These are phyloP conservation scores for Callionymus lyra DNA, from an alignment of 2,113 vertebrate species.

Conservation along the genomic window DNA sequence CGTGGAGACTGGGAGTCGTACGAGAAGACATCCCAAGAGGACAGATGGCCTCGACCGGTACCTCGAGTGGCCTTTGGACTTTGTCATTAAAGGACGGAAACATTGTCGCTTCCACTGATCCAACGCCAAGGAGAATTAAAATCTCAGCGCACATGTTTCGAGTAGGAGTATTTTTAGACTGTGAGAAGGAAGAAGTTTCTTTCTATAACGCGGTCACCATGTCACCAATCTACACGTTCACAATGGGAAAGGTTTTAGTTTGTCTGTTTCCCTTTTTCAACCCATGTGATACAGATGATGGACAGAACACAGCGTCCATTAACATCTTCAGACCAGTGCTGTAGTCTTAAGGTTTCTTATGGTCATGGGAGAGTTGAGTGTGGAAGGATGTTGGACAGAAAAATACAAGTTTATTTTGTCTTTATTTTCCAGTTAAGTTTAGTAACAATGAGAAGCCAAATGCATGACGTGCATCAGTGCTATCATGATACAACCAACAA, in stretches of 20 bases:
- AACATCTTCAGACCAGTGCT: slow-evolving; percentile 54
- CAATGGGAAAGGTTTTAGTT: slow-evolving; percentile 31
- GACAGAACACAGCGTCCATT: slow-evolving; percentile 48
- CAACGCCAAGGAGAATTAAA: slow-evolving; percentile 45
- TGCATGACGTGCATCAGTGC: no score
- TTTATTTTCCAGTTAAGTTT: no score
- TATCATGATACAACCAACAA: no score
- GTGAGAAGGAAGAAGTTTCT: slow-evolving; percentile 62
- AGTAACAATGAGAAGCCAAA: no score
- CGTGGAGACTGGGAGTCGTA: slow-evolving; percentile 66
- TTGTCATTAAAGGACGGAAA: slow-evolving; percentile 49
- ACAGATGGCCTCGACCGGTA: slow-evolving; percentile 48
- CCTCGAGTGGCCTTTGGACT: slow-evolving; percentile 61
- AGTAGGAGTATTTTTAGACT: slow-evolving; percentile 66
- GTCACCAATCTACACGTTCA: slow-evolving; percentile 59
- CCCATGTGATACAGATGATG: slow-evolving; percentile 49
- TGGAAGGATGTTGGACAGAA: no score
- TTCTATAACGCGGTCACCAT: slow-evolving; percentile 68
- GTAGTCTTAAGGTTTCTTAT: slow-evolving; percentile 22
- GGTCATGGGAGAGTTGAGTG: background rate
- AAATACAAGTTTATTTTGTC: no score
- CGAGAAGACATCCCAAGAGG: slow-evolving; percentile 56
- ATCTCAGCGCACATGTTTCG: slow-evolving; percentile 39
- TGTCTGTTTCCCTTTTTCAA: slow-evolving; percentile 62
- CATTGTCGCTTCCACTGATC: slow-evolving; percentile 58